These are phyloP conservation scores for Acronicta alni DNA, from an alignment of 2,888 invertebrate genomes.

Conservation along the genomic window DNA sequence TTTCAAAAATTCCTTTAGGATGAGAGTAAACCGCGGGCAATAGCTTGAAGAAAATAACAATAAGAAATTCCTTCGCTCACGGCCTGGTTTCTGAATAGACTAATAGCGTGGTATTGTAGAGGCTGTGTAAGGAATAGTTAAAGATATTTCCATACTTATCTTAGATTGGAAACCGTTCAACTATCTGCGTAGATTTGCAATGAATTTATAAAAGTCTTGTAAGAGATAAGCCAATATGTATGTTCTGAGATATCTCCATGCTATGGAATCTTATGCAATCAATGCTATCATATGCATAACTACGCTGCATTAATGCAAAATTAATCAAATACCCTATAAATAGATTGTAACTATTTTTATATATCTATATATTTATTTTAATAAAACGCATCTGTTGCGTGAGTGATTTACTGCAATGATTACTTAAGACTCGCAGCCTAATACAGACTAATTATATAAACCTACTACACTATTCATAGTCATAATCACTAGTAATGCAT, in stretches of 20 bases:
- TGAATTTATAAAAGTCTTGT: constrained; percentile 37
- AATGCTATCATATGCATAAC: constrained; percentile 4
- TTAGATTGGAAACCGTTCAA: constrained; percentile 39
- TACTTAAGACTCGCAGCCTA: constrained; percentile 8
- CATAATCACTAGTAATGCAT: constrained; percentile 36
- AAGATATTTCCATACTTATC: constrained; percentile 42
- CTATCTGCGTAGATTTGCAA: constrained; percentile 19
- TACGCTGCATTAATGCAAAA: neutral
- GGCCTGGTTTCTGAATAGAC: constrained; percentile 5
- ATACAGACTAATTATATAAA: constrained; percentile 19
- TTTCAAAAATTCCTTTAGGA: too few relatives aligned
- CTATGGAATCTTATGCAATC: constrained; percentile 7
- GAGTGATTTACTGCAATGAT: constrained; percentile 1
- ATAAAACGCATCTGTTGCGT: constrained; percentile 5
- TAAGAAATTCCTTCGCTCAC: too few relatives aligned
- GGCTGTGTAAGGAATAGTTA: constrained; percentile 3
- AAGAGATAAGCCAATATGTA: constrained; percentile 24
- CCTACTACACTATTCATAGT: constrained; percentile 25
- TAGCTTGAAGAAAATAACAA: too few relatives aligned
- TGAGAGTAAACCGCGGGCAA: too few relatives aligned
- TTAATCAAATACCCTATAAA: constrained; percentile 3
- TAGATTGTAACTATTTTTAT: constrained; percentile 2
- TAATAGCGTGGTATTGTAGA: constrained; percentile 11
- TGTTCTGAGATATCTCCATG: constrained; percentile 2
- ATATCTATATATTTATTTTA: constrained; percentile 1